Conservation (phyloP, 2,113 vertebrate species). For the Chamaea fasciata region DNA sequence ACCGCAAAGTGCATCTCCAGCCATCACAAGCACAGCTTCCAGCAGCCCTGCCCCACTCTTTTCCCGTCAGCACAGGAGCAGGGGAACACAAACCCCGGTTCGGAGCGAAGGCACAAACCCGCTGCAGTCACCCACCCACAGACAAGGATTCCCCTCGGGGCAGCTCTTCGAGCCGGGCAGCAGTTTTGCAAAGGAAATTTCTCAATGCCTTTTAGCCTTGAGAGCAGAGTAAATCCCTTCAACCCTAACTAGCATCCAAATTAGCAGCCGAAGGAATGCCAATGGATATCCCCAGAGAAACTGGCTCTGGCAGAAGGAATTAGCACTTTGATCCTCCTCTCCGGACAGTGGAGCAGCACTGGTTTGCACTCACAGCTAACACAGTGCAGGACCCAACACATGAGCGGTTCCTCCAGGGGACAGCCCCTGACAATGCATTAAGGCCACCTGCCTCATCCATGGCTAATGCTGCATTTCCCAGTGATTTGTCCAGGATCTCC, state of each 20-base stretch:
- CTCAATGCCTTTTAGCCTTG: neutral
- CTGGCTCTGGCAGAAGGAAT: neutral
- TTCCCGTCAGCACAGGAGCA: neutral
- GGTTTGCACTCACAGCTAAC: neutral
- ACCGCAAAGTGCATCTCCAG: neutral
- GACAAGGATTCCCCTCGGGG: neutral
- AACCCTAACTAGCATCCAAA: neutral
- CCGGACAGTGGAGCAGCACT: neutral
- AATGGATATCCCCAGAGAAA: neutral
- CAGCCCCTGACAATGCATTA: neutral
- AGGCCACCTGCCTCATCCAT: neutral
- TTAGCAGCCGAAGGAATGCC: neutral
- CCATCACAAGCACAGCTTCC: neutral
- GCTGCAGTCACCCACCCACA: neutral
- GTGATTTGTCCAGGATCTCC: neutral
- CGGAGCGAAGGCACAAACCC: neutral
- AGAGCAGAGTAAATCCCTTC: slow-evolving; percentile 15
- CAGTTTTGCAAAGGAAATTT: neutral
- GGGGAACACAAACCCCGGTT: neutral
- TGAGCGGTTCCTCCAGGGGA: rapidly evolving
- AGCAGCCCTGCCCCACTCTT: neutral
- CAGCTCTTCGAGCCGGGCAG: neutral
- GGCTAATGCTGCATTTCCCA: neutral
- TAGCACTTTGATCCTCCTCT: neutral
- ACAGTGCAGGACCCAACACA: neutral